Conservation (phyloP, 2,888 invertebrate genomes). For the Aromia moschata region DNA sequence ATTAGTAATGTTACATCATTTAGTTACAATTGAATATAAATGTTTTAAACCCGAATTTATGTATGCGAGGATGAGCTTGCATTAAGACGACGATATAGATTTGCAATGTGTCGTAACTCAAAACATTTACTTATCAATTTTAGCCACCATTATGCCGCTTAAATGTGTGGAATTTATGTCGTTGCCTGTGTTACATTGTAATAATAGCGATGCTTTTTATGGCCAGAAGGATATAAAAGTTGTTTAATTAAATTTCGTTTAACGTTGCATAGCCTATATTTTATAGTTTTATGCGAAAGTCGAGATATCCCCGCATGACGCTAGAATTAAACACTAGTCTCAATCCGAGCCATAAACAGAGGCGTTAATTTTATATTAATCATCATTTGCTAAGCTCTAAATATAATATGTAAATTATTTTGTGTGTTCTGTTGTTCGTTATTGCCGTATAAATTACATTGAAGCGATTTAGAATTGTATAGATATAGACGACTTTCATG, state of each 20-base stretch:
- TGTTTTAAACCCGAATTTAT: no score
- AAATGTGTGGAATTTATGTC: constrained; percentile 58
- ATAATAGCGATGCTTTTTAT: constrained; percentile 60
- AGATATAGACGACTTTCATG: no score
- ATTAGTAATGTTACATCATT: no score
- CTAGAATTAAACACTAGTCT: constrained; percentile 48
- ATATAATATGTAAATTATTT: constrained; percentile 32
- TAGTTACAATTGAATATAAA: no score
- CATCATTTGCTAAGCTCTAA: constrained; percentile 35
- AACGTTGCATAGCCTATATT: constrained; percentile 60
- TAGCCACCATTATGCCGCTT: constrained; percentile 46
- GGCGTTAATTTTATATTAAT: constrained; percentile 48
- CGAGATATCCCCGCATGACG: constrained; percentile 50
- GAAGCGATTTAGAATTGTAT: constrained; percentile 17
- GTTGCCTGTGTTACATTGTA: constrained; percentile 59
- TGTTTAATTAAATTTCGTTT: constrained; percentile 63
- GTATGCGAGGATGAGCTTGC: no score
- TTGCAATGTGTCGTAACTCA: constrained; percentile 31
- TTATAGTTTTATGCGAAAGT: constrained; percentile 56
- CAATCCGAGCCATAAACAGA: constrained; percentile 47
- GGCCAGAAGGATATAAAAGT: constrained; percentile 61
- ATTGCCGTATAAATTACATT: constrained; percentile 19
- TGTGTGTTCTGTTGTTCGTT: constrained; percentile 20
- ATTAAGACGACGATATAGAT: constrained; percentile 15
- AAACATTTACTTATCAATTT: constrained; percentile 45